These are phyloP conservation scores for Montipora foliosa DNA, from an alignment of 64 coral and sea anemone genomes.

Conservation along the genomic window DNA sequence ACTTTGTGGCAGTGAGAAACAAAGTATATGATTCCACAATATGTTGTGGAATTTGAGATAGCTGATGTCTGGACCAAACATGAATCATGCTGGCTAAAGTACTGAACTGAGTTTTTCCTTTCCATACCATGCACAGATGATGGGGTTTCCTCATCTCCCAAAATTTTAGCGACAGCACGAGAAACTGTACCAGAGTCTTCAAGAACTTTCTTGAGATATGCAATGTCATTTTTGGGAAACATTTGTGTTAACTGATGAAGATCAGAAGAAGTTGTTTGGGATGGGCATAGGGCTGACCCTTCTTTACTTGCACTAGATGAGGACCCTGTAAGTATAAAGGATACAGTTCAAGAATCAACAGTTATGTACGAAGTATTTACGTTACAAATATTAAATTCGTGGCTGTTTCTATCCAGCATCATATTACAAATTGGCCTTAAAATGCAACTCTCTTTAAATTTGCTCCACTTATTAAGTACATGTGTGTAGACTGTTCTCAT, in stretches of 20 bases:
- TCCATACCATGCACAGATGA: constrained; percentile 1
- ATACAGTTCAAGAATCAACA: constrained; percentile 2
- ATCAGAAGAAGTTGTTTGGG: constrained; percentile 13
- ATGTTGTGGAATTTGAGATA: constrained; percentile 7
- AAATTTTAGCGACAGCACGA: constrained; percentile 4
- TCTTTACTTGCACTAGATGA: constrained; percentile 8
- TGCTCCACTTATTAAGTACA: not conserved
- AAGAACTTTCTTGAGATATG: constrained; percentile 6
- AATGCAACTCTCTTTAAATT: constrained; percentile 3
- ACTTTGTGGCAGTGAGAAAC: constrained; percentile 3
- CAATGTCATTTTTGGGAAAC: not conserved
- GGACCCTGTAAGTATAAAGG: constrained; percentile 16
- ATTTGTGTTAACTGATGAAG: constrained; percentile 7
- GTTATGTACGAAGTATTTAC: not conserved
- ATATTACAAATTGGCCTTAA: constrained; percentile 5
- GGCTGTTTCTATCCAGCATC: constrained; percentile 7
- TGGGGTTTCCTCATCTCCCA: constrained; percentile 7
- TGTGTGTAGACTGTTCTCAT: not conserved
- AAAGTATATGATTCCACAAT: constrained; percentile 7
- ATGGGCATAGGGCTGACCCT: constrained; percentile 7
- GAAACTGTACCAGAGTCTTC: constrained; percentile 9
- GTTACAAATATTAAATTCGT: not conserved
- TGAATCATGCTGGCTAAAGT: constrained; percentile 9
- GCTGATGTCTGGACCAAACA: constrained; percentile 3
- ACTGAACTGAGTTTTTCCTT: constrained; percentile 9